A percentile compares a stretch with the other conserved stretches of the same genome.
Conservation (phyloP, 1,140 invertebrate genomes). For the Eriocheir sinensis region DNA sequence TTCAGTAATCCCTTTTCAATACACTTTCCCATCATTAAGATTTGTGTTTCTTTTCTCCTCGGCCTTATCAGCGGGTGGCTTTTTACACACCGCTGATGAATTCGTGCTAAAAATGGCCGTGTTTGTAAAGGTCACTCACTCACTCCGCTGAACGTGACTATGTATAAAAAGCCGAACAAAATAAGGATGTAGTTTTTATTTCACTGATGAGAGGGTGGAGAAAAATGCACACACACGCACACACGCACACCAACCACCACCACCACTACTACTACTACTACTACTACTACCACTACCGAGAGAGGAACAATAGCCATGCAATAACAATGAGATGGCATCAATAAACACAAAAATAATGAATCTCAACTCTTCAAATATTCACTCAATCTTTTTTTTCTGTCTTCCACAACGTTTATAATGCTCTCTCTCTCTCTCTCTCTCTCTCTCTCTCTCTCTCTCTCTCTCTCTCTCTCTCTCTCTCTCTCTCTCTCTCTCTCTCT, state of each 20-base stretch:
- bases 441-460: conserved; percentile 19
- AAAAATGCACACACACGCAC: not conserved
- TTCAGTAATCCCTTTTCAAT: too few species aligned
- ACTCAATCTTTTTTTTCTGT: not conserved
- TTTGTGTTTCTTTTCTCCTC: too few species aligned
- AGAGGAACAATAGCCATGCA: not conserved
- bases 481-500: conserved; percentile 4
- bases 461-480: not conserved
- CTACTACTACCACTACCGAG: not conserved
- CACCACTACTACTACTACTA: not conserved
- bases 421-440: conserved; percentile 20
- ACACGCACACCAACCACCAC: not conserved
- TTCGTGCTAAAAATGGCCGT: too few species aligned
- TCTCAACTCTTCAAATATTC: not conserved
- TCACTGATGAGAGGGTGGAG: too few species aligned
- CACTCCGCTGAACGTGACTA: too few species aligned
- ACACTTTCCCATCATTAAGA: too few species aligned
- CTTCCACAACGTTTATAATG: not conserved
- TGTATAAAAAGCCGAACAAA: too few species aligned
- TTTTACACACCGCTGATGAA: too few species aligned
- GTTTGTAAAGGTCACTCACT: too few species aligned
- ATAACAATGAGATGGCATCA: not conserved
- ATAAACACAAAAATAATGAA: conserved; percentile 16
- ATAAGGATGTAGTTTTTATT: too few species aligned
- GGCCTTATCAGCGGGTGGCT: too few species aligned